Evolutionary conservation across 2,113 vertebrate species (phyloP).

Genomic region (Lynx canadensis): DNA sequence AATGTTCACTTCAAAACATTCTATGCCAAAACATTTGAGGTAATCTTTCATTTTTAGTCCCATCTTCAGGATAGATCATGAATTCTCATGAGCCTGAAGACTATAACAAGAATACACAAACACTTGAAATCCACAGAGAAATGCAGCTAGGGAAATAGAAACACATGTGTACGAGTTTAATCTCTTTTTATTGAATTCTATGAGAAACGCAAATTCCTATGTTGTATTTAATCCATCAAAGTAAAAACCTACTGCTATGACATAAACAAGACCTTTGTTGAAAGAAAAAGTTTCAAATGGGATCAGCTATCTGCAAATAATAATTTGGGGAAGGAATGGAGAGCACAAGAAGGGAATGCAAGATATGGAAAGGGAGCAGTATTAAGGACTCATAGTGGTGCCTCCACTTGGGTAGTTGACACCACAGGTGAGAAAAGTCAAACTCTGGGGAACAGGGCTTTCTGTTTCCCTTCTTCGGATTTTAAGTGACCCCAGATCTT

Average conservation of each 20-base stretch:
- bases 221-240: neutral
- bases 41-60: neutral
- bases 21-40: neutral
- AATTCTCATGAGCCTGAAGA: neutral
- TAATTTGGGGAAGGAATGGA: neutral
- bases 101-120: neutral
- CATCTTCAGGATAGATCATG: neutral
- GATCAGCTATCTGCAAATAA: neutral
- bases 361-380: neutral
- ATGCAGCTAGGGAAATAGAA: neutral
- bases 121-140: neutral
- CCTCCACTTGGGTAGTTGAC: neutral
- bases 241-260: neutral
- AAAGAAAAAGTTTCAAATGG: neutral
- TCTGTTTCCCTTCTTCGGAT: neutral
- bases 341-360: neutral
- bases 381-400: neutral
- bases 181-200: slow-evolving; percentile 14
- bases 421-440: neutral
- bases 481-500: neutral
- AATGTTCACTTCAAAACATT: neutral
- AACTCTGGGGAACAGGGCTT: neutral
- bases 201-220: neutral
- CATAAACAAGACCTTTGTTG: neutral
- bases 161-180: neutral